These are phyloP conservation scores for Acridotheres tristis DNA, from an alignment of 2,797 vertebrate genomes.

Conservation along the genomic window DNA sequence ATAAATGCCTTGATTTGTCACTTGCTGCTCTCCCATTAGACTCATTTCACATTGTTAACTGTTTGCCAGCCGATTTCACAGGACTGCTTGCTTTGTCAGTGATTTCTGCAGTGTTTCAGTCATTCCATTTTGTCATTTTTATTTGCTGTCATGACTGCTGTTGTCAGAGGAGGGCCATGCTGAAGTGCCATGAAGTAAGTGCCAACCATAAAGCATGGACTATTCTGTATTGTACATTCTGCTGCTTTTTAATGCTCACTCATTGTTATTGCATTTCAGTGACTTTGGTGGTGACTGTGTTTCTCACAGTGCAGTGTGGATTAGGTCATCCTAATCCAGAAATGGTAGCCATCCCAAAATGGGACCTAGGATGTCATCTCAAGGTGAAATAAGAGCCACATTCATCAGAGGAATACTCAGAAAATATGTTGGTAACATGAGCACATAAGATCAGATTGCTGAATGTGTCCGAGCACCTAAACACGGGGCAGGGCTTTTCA, in stretches of 20 bases:
- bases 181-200: constrained; percentile 75
- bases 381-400: background rate
- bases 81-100: constrained; percentile 26
- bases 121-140: constrained; percentile 74
- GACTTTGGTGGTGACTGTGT: background rate
- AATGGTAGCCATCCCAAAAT: constrained; percentile 45
- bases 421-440: background rate
- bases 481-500: background rate
- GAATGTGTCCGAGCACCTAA: background rate
- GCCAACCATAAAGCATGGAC: background rate
- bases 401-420: background rate
- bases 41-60: background rate
- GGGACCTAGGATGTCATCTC: background rate
- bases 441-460: background rate
- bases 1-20: background rate
- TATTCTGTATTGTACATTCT: constrained; percentile 24
- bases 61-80: background rate
- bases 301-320: background rate
- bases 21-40: background rate
- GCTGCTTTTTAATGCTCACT: constrained; percentile 8
- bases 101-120: constrained; percentile 62
- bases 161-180: constrained; percentile 74
- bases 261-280: background rate
- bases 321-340: constrained; percentile 51
- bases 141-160: constrained; percentile 73